A percentile compares a stretch with the other conserved stretches of the same genome.
Evolutionary conservation across 2,797 vertebrate genomes (phyloP).

Genomic region (Sebastiscus tertius): DNA sequence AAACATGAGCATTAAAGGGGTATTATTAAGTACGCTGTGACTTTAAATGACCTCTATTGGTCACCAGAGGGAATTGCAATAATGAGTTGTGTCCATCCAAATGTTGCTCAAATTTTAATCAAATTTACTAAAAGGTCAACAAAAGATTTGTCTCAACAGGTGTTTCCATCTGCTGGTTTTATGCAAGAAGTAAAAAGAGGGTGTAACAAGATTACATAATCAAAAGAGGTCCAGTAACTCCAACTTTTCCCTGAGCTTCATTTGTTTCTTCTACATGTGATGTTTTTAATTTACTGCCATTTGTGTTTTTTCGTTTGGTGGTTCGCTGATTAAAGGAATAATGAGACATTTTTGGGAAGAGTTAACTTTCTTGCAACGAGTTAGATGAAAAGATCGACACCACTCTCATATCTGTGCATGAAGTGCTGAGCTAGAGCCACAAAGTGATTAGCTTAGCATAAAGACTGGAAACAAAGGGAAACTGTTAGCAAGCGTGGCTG

Average conservation of each 20-base stretch:
- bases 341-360: background rate
- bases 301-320: background rate
- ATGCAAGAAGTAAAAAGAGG: background rate
- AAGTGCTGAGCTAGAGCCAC: background rate
- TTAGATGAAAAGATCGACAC: background rate
- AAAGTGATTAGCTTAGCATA: background rate
- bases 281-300: background rate
- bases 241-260: background rate
- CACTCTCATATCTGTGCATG: background rate
- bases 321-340: background rate
- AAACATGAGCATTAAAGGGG: conserved; percentile 43
- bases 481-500: background rate
- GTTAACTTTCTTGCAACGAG: background rate
- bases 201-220: conserved; percentile 8
- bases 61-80: conserved; percentile 38
- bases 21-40: conserved; percentile 15
- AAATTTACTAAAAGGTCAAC: background rate
- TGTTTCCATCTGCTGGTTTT: conserved; percentile 17
- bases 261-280: background rate
- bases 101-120: conserved; percentile 29
- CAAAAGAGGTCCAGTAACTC: background rate
- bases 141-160: background rate
- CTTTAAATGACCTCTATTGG: conserved; percentile 36
- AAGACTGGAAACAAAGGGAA: background rate
- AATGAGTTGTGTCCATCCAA: conserved; percentile 13